Base-by-base conservation (phyloP, 2,113 vertebrate genomes). In the Carettochelys insculpta region DNA sequence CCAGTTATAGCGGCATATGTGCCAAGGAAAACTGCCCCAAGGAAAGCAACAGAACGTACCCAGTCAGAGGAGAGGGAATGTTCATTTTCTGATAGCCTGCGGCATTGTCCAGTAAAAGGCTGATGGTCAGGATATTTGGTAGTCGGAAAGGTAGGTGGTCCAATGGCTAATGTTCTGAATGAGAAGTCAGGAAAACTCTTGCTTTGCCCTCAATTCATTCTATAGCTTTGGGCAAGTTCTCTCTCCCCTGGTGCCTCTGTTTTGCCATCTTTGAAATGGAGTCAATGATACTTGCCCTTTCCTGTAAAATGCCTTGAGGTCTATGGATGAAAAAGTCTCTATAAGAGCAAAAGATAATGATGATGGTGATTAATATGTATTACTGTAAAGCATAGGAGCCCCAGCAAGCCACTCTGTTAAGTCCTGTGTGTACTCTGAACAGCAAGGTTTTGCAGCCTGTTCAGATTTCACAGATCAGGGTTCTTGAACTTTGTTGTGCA, bases 131-230 rank as follows among this genome's bases (percentile, higher is more conserved):
- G 77, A 24, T 6, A 0, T 47, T 16, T 92, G 54, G 38, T 43
- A 48, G 84, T 82, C 43, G 27, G 5, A 0, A 79, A 77, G 22
- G 17, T 14, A 34, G 4, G 31, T 5, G 11, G 76, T 31, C 9
- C 47, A 77, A 47, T 45, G 48, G 53, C 19, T 65, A 0, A 0
- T 31, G 24, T 45, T 13, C 80, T 13, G 3, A 27, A 14, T 5
- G 24, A 4, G 0, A 48, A 84, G 61, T 0, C 0, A 77, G 77
- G n/a, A 17, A 3, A 5, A 80, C 27, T 91, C 54, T 56, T 29
- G 73, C 54, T 45, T 54, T 83, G 38, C 25, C 25, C 5, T 25
- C n/a, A 29, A 6, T 51, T 52, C 12, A 50, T 56, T 73, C 56
- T 50, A 73, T 83, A 48, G 4, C 11, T 73, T 76, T n/a, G 52